These are phyloP conservation scores for Drosophila persimilis DNA, from an alignment of 1,140 invertebrate genomes.

Conservation along the genomic window DNA sequence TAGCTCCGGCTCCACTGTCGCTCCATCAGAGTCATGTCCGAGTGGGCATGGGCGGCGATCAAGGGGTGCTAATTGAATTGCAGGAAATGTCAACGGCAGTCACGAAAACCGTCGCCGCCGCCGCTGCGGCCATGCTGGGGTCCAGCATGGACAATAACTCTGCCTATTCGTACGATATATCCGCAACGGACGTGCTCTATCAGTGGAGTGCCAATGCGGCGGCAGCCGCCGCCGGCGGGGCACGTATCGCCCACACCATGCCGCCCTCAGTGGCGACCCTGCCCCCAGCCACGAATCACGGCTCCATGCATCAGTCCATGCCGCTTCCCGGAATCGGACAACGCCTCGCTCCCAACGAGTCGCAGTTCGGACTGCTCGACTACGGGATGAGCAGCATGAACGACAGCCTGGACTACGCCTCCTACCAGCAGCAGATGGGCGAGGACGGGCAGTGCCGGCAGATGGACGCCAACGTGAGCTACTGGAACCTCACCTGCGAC, in stretches of 20 bases:
- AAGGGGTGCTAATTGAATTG: constrained; percentile 35
- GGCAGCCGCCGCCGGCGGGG: constrained; percentile 24
- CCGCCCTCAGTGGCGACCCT: constrained; percentile 8
- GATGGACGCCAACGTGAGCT: constrained; percentile 49
- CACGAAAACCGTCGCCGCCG: constrained; percentile 27
- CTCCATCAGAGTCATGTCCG: background rate
- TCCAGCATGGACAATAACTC: constrained; percentile 56
- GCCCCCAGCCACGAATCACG: constrained; percentile 1
- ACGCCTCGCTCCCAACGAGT: constrained; percentile 29
- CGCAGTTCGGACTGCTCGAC: constrained; percentile 51
- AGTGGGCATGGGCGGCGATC: constrained; percentile 22
- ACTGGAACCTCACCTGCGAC: constrained; percentile 81
- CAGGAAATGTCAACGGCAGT: constrained; percentile 49
- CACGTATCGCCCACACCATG: constrained; percentile 34
- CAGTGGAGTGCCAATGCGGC: constrained; percentile 46
- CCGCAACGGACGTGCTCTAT: constrained; percentile 55
- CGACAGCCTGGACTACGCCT: constrained; percentile 52
- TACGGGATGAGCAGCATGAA: constrained; percentile 48
- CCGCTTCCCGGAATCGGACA: constrained; percentile 9
- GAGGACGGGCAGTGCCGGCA: constrained; percentile 35
- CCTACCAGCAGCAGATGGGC: constrained; percentile 50
- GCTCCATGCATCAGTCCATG: constrained; percentile 11
- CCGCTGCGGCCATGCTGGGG: constrained; percentile 14
- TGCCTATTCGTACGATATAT: constrained; percentile 30
- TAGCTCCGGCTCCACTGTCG: too few species aligned